Evolutionary conservation across 2,888 invertebrate species (phyloP).

Genomic region (Drosophila mercatorum): DNA sequence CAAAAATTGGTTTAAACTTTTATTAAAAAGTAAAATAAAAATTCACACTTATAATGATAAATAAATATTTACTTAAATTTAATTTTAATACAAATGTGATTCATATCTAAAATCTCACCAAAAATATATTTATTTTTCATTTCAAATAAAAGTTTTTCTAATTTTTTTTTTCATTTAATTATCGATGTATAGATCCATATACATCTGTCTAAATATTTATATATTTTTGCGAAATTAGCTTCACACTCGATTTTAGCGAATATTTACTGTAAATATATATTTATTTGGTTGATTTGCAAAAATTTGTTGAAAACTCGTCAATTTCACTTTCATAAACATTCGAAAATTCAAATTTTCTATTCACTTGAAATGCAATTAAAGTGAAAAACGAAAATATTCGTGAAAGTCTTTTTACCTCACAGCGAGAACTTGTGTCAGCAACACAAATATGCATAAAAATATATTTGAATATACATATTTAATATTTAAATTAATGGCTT

Average conservation of each 20-base stretch:
- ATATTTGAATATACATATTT: not conserved
- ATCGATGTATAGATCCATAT: too few species aligned
- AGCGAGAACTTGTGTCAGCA: not conserved
- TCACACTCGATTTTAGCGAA: not conserved
- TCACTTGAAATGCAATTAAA: slow-evolving; percentile 57
- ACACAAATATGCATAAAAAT: not conserved
- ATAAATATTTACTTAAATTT: not conserved
- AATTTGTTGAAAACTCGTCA: slow-evolving; percentile 1
- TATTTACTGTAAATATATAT: slow-evolving; percentile 25
- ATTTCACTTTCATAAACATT: slow-evolving; percentile 43
- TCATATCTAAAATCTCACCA: too few species aligned
- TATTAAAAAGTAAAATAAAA: too few species aligned
- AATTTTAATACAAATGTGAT: not conserved
- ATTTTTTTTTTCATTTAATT: too few species aligned
- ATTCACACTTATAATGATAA: too few species aligned
- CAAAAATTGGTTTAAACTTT: too few species aligned
- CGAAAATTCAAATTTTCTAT: slow-evolving; percentile 7
- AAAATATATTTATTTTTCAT: too few species aligned
- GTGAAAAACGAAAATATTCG: slow-evolving; percentile 12
- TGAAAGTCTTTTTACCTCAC: slow-evolving; percentile 20
- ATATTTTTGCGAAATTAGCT: too few species aligned
- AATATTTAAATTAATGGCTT: slow-evolving; percentile 4
- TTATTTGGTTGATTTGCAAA: not conserved
- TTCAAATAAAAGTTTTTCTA: not conserved
- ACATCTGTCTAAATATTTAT: not conserved